Conservation (phyloP, 1,140 invertebrate species). For the Tribolium castaneum region DNA sequence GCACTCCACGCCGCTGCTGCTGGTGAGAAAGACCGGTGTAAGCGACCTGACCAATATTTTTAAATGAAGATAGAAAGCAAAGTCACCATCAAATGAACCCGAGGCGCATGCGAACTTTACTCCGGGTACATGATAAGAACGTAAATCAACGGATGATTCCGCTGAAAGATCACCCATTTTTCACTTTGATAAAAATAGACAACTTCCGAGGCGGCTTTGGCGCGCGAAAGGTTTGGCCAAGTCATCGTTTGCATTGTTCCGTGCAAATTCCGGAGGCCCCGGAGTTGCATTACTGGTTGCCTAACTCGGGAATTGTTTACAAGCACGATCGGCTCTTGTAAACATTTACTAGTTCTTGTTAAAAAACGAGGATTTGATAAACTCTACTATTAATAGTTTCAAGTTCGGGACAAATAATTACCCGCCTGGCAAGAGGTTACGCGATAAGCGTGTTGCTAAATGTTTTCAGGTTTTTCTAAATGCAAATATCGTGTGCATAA, state of each 20-base stretch:
- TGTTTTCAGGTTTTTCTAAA: background rate
- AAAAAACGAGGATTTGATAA: background rate
- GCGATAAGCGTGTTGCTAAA: background rate
- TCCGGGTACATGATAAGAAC: slow-evolving; percentile 13
- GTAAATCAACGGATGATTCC: background rate
- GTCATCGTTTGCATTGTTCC: no score
- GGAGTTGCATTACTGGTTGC: background rate
- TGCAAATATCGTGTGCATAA: background rate
- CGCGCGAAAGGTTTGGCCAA: no score
- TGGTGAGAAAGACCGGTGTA: background rate
- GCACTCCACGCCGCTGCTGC: background rate
- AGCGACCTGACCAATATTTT: slow-evolving; percentile 12
- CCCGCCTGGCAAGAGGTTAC: background rate
- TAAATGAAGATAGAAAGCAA: slow-evolving; percentile 19
- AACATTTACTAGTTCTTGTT: background rate
- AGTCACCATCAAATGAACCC: background rate
- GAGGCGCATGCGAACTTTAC: slow-evolving; percentile 30
- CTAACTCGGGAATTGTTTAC: background rate
- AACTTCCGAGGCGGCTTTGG: background rate
- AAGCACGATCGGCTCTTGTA: no score
- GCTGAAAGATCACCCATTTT: background rate
- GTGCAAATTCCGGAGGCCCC: background rate
- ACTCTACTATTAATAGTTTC: background rate
- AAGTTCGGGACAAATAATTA: background rate
- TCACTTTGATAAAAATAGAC: background rate